Evolutionary conservation across 2,797 vertebrate species (phyloP).

Genomic region (Tokudaia tokunoshimensis): DNA sequence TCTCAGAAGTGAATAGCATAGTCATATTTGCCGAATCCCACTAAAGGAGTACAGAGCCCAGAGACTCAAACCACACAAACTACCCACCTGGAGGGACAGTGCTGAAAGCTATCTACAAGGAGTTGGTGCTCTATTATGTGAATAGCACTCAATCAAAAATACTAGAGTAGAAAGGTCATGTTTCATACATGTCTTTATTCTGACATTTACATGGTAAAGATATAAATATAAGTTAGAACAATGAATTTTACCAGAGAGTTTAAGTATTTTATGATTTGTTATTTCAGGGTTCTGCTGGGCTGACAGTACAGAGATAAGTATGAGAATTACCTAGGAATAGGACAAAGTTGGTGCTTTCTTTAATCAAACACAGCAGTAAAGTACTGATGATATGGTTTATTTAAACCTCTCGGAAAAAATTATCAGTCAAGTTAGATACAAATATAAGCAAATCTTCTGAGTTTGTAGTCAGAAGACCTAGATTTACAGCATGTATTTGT

Average conservation of each 20-base stretch:
- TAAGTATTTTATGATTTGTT: slow-evolving; percentile 48
- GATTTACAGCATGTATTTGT: slow-evolving; percentile 30
- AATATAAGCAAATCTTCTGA: slow-evolving; percentile 9
- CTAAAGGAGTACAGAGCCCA: background rate
- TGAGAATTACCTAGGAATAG: slow-evolving; percentile 37
- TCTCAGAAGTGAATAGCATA: background rate
- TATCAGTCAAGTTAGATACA: background rate
- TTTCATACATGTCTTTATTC: slow-evolving; percentile 27
- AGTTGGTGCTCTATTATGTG: background rate
- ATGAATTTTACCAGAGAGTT: slow-evolving; percentile 1
- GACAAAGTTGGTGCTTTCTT: slow-evolving; percentile 29
- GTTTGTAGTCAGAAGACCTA: slow-evolving; percentile 29
- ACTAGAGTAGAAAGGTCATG: slow-evolving; percentile 58
- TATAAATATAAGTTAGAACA: background rate
- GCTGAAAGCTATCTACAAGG: background rate
- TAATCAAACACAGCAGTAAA: background rate
- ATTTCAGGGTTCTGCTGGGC: background rate
- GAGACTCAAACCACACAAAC: background rate
- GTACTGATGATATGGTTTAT: background rate
- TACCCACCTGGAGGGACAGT: background rate
- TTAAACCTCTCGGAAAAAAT: slow-evolving; percentile 48
- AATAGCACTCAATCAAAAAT: slow-evolving; percentile 29
- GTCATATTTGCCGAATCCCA: background rate
- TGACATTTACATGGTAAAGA: slow-evolving; percentile 53
- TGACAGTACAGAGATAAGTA: slow-evolving; percentile 11